These are phyloP conservation scores for Bambusicola thoracicus DNA, from an alignment of 2,113 vertebrate genomes.

Conservation along the genomic window DNA sequence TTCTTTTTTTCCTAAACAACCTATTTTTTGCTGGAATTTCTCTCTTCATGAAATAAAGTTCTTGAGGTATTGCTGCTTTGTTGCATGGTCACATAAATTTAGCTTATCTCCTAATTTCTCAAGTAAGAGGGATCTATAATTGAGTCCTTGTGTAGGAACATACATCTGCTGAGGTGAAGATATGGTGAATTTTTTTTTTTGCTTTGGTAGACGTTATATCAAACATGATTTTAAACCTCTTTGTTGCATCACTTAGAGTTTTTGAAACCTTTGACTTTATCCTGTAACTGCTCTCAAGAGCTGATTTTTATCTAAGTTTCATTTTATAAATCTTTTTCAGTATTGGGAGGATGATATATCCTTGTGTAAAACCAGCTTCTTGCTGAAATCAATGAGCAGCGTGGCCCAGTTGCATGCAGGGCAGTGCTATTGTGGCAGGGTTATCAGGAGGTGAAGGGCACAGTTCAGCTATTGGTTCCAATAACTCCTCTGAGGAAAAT, in stretches of 20 bases:
- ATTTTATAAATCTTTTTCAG: slow-evolving; percentile 43
- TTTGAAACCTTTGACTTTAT: slow-evolving; percentile 28
- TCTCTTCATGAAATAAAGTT: neutral
- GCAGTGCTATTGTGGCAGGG: neutral
- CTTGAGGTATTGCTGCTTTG: neutral
- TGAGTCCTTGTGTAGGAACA: neutral
- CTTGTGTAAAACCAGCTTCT: slow-evolving; percentile 5
- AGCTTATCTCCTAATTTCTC: neutral
- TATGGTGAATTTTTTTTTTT: neutral
- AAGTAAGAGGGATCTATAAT: neutral
- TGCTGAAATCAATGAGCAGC: slow-evolving; percentile 13
- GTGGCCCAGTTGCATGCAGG: neutral
- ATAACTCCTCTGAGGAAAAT: neutral
- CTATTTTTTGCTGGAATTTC: neutral
- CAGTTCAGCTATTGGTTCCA: neutral
- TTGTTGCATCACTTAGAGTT: neutral
- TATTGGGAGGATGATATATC: slow-evolving; percentile 22
- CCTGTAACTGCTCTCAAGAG: neutral
- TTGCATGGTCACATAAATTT: neutral
- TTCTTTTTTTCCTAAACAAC: neutral
- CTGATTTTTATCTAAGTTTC: slow-evolving; percentile 64
- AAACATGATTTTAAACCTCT: neutral
- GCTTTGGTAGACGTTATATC: neutral
- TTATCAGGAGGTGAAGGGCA: slow-evolving; percentile 53
- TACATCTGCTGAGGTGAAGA: neutral